Percentiles rank a stretch among this genome's conserved stretches.
Evolutionary conservation across 2,797 vertebrate genomes (phyloP).

Genomic region (Thripadectes ignobilis): DNA sequence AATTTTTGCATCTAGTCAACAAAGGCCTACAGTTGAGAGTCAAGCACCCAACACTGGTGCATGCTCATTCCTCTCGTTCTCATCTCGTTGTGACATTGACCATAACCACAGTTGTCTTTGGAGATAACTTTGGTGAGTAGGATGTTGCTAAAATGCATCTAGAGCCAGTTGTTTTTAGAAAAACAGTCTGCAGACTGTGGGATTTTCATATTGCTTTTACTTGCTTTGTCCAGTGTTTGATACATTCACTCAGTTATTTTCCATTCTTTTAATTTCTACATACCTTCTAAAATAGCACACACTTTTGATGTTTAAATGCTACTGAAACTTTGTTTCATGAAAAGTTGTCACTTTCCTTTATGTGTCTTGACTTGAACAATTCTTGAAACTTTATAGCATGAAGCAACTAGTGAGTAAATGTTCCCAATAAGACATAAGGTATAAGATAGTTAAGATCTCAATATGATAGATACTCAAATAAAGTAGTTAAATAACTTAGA

Average conservation of each 20-base stretch:
- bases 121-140: conserved; percentile 74
- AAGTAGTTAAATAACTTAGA: not conserved
- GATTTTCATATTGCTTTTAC: not conserved
- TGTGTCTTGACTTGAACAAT: not conserved
- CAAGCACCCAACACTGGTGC: conserved; percentile 81
- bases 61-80: conserved; percentile 85
- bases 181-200: not conserved
- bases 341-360: not conserved
- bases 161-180: not conserved
- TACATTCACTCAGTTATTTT: not conserved
- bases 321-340: not conserved
- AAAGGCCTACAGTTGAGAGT: conserved; percentile 75
- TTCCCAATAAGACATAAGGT: not conserved
- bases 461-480: not conserved
- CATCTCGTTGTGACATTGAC: conserved; percentile 85
- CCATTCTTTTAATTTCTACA: not conserved
- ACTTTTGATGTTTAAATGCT: not conserved
- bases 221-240: not conserved
- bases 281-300: not conserved
- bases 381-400: not conserved
- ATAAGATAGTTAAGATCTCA: not conserved
- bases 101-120: conserved; percentile 71
- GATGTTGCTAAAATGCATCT: not conserved
- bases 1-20: conserved; percentile 78
- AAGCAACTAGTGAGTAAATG: not conserved